phyloP scores from a whole-genome alignment of 2,113 vertebrate species.

The Festucalex cinctus region DNA sequence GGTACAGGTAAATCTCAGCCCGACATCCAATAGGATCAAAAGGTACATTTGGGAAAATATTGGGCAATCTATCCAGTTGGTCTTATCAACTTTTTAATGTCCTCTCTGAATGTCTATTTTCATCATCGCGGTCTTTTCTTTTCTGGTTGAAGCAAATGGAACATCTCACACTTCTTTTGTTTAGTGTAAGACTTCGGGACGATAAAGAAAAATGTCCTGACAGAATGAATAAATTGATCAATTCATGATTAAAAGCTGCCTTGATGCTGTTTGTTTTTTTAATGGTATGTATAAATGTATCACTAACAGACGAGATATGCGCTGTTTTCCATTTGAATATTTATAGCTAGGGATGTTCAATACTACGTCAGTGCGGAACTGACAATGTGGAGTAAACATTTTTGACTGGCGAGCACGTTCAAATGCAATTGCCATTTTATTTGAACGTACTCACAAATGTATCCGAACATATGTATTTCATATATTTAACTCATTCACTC shows the following conservation, averaged over 20 bases:
- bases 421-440: too few relatives aligned
- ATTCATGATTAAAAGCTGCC: constrained; percentile 56
- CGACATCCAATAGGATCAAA: constrained; percentile 39
- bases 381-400: too few relatives aligned
- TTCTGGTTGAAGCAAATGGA: constrained; percentile 55
- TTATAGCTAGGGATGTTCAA: too few relatives aligned
- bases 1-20: constrained; percentile 51
- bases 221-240: constrained; percentile 77
- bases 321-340: too few relatives aligned
- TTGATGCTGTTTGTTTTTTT: constrained; percentile 32
- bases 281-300: neutral
- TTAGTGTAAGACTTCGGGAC: constrained; percentile 71
- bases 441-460: too few relatives aligned
- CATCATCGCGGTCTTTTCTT: constrained; percentile 48
- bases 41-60: constrained; percentile 50
- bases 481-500: too few relatives aligned
- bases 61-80: constrained; percentile 32
- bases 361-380: too few relatives aligned
- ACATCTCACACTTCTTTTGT: constrained; percentile 59
- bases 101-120: constrained; percentile 67
- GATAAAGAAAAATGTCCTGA: constrained; percentile 53
- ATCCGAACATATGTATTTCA: too few relatives aligned
- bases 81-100: constrained; percentile 32
- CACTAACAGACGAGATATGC: too few relatives aligned
- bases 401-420: too few relatives aligned